Conservation (phyloP, 1,140 invertebrate genomes). For the Drosophila triauraria region DNA sequence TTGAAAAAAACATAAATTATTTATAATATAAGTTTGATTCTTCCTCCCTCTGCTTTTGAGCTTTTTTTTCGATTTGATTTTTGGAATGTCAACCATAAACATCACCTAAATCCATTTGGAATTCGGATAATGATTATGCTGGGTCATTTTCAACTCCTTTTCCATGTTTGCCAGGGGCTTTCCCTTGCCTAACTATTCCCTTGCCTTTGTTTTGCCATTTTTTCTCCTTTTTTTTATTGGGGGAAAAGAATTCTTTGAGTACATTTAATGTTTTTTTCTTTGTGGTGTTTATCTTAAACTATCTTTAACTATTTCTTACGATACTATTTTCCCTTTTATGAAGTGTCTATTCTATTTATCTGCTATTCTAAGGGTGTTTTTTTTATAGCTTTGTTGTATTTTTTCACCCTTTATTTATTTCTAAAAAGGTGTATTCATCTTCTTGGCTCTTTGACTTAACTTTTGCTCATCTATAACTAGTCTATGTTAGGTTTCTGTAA, state of each 20-base stretch:
- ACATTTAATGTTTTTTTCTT: conserved; percentile 24
- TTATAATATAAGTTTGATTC: conserved; percentile 3
- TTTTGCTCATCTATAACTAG: too few species aligned
- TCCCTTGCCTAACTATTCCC: neutral
- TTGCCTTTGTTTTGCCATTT: conserved; percentile 1
- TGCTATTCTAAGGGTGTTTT: neutral
- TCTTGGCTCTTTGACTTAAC: too few species aligned
- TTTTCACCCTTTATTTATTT: neutral
- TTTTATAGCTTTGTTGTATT: neutral
- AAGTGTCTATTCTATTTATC: neutral
- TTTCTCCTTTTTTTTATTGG: neutral
- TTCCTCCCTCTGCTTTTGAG: neutral
- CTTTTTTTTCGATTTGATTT: conserved; percentile 5
- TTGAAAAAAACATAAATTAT: neutral
- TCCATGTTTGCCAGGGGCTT: conserved; percentile 14
- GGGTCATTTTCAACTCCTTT: conserved; percentile 35
- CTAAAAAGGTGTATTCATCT: too few species aligned
- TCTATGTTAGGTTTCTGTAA: neutral
- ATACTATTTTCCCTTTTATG: conserved; percentile 3
- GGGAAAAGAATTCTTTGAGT: conserved; percentile 6
- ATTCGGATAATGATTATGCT: conserved; percentile 14
- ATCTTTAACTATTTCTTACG: conserved; percentile 11
- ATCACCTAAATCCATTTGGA: neutral
- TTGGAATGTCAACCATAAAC: conserved; percentile 3
- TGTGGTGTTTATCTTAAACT: conserved; percentile 25